Conservation (phyloP, 2,113 vertebrate species). For the Amblyornis subalaris region DNA sequence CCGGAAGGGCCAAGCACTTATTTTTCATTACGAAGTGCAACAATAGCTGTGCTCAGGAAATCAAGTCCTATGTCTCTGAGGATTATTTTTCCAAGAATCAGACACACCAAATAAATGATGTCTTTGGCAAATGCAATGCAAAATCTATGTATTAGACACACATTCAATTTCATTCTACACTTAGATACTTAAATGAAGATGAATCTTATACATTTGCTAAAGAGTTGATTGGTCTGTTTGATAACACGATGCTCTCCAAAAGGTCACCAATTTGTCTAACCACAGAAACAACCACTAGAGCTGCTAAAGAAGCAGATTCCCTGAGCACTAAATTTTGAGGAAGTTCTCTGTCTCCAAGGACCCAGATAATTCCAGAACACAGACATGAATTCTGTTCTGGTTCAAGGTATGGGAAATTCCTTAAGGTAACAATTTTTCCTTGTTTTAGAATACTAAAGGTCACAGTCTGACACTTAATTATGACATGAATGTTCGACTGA, state of each 20-base stretch:
- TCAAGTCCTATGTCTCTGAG: constrained; percentile 19
- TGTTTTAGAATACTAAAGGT: constrained; percentile 38
- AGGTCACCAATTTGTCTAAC: constrained; percentile 54
- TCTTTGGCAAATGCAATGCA: constrained; percentile 1
- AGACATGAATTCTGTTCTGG: constrained; percentile 31
- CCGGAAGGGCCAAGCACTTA: neutral
- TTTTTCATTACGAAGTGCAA: constrained; percentile 22
- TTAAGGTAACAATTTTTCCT: constrained; percentile 56
- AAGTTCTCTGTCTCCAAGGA: constrained; percentile 19
- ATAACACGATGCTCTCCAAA: constrained; percentile 39
- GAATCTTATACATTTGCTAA: constrained; percentile 25
- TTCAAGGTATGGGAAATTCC: constrained; percentile 44
- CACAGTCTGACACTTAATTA: constrained; percentile 34
- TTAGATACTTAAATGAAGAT: constrained; percentile 43
- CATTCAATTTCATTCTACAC: constrained; percentile 40
- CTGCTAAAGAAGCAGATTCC: constrained; percentile 7
- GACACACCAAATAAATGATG: constrained; percentile 20
- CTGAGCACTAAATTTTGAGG: constrained; percentile 50
- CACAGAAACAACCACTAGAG: constrained; percentile 8
- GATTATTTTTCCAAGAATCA: constrained; percentile 46
- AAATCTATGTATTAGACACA: constrained; percentile 41
- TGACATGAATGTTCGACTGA: neutral
- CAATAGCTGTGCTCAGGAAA: constrained; percentile 31
- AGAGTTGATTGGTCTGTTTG: constrained; percentile 42
- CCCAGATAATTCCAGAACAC: constrained; percentile 33